Base-by-base conservation (phyloP, 2,888 invertebrate genomes). In the Arge pagana region DNA sequence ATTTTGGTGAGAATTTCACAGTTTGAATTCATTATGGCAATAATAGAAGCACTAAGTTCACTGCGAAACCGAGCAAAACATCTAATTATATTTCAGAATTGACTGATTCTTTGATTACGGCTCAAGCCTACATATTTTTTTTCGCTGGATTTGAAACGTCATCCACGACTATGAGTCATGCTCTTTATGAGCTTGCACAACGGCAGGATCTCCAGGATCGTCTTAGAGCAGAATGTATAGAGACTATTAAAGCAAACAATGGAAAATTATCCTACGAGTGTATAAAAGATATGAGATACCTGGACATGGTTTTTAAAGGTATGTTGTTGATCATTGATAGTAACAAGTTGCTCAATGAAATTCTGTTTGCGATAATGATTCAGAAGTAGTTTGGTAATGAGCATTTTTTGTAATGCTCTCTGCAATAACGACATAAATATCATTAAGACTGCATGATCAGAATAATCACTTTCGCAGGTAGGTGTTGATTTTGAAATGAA, bases 121-220 rank as follows among this genome's bases (percentile, higher is more conserved):
- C 71, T 1, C 70, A 71, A 41, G 58, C 63, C 1, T 64, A 64
- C 16, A 61, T 68, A 0, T 70, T 71, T 50, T 71, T 70, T 19
- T 21, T 61, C 7, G 69, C 68, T 50, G 71, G 71, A 0, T 70
- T 65, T 19, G 70, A 71, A 40, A 67, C 70, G 0, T 65, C 66
- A 1, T 63, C 66, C 1, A 24, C 57, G 1, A 65, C 63, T 4
- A 59, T 67, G 11, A 53, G 52, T 15, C 28, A 61, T 11, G 50
- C 57, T 6, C 31, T 62, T 15, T 63, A 61, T 30, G 67, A 67
- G 37, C 36, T 67, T 3, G 64, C 67, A 1, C 19, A 50, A 10
- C 57, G 63, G 24, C 61, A 48, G 8, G 10, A 24, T 1, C 39
- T 65, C 5, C 67, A 67, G 35, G 60, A 62, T 0, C 66, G 58